Conservation (phyloP, 2,888 invertebrate genomes). For the Rotaria magnacalcarata region DNA sequence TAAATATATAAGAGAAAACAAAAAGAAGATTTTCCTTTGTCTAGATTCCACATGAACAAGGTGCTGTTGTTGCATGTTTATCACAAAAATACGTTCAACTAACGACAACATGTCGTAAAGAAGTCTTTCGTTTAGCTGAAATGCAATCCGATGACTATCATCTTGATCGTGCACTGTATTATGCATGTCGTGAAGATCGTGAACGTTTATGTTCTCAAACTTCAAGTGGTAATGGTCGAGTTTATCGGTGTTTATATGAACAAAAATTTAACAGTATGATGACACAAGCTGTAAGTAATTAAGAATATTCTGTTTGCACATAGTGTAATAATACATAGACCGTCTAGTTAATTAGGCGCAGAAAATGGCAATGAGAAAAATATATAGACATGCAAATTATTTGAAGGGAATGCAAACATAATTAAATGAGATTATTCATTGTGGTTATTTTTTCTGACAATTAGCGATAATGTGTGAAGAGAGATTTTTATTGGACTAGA, state of each 20-base stretch:
- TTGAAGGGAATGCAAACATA: too few relatives aligned
- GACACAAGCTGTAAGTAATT: conserved; percentile 58
- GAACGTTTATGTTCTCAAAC: conserved; percentile 70
- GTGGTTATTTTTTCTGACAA: too few relatives aligned
- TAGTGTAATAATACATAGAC: too few relatives aligned
- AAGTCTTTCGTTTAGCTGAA: conserved; percentile 72
- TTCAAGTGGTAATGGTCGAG: conserved; percentile 72
- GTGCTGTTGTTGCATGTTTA: conserved; percentile 77
- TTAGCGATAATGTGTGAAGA: too few relatives aligned
- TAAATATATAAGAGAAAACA: too few relatives aligned
- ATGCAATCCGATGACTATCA: conserved; percentile 70
- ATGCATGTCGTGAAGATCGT: conserved; percentile 80
- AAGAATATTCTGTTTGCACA: too few relatives aligned
- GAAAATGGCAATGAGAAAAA: too few relatives aligned
- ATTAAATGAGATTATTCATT: too few relatives aligned
- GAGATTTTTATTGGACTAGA: too few relatives aligned
- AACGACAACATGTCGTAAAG: conserved; percentile 69
- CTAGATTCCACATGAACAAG: conserved; percentile 66
- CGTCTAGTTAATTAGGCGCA: too few relatives aligned
- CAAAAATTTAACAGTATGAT: conserved; percentile 72
- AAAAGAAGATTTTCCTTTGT: conserved; percentile 16
- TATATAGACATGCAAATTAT: too few relatives aligned
- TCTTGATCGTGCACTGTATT: conserved; percentile 79
- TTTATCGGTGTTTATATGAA: conserved; percentile 71
- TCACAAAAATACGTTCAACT: conserved; percentile 66